Percentiles rank a stretch among this genome's conserved stretches.
Evolutionary conservation across 2,888 invertebrate species (phyloP).

Genomic region (Calliopum simillimum): DNA sequence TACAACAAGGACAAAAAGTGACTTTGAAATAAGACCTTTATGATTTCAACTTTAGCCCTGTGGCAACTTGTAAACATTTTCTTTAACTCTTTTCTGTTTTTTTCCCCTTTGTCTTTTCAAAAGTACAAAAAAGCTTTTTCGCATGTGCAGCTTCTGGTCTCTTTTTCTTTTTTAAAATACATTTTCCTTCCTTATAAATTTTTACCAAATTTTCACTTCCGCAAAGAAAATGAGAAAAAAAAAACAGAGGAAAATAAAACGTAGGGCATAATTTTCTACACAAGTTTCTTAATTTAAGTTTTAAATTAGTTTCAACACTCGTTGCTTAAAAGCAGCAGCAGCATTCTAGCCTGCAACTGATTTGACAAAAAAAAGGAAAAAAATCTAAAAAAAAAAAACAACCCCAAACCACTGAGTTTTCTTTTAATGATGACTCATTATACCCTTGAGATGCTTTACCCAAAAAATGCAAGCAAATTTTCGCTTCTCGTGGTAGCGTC

Average conservation of each 20-base stretch:
- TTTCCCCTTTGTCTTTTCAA: neutral
- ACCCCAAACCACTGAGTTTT: slow-evolving; percentile 6
- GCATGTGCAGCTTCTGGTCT: neutral
- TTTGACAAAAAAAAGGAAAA: neutral
- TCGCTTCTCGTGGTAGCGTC: neutral
- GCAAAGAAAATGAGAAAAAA: neutral
- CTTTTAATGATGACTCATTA: slow-evolving; percentile 33
- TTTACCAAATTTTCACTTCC: too few relatives aligned
- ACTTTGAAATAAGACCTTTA: too few relatives aligned
- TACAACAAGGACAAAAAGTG: too few relatives aligned
- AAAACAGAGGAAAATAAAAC: neutral
- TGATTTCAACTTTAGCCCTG: neutral
- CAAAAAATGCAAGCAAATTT: neutral
- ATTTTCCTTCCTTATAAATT: too few relatives aligned
- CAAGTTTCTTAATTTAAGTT: slow-evolving; percentile 42
- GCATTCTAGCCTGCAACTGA: slow-evolving; percentile 19
- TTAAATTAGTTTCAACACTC: slow-evolving; percentile 39
- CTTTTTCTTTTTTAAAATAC: too few relatives aligned
- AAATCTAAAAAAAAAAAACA: neutral
- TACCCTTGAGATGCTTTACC: slow-evolving; percentile 1
- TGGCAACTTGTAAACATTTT: neutral
- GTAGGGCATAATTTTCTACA: slow-evolving; percentile 34
- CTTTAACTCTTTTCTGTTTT: neutral
- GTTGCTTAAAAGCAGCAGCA: slow-evolving; percentile 28
- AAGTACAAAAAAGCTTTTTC: neutral